Conservation (phyloP, 2,888 invertebrate genomes). For the Myathropa florea region DNA sequence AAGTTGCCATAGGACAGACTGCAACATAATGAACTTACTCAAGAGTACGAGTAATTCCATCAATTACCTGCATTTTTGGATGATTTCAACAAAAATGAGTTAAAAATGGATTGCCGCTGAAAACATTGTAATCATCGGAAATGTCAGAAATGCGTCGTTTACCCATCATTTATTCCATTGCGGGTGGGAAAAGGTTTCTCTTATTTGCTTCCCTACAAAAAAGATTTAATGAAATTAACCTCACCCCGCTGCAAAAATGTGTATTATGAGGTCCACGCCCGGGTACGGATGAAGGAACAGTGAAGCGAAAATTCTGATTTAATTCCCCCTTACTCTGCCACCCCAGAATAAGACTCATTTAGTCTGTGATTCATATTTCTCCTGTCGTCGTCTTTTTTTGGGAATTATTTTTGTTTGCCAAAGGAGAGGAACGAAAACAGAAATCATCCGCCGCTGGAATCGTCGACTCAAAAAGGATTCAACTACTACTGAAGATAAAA, state of each 20-base stretch:
- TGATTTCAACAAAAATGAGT: constrained; percentile 34
- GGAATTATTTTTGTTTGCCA: constrained; percentile 33
- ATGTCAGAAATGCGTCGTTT: constrained; percentile 68
- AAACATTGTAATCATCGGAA: constrained; percentile 69
- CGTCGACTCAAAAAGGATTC: constrained; percentile 54
- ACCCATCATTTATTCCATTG: constrained; percentile 70
- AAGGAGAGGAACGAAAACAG: constrained; percentile 35
- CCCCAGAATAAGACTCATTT: constrained; percentile 20
- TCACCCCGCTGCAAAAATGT: constrained; percentile 12
- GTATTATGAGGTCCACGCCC: constrained; percentile 49
- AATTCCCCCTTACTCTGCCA: constrained; percentile 20
- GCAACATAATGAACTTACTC: constrained; percentile 59
- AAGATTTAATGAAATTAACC: constrained; percentile 64
- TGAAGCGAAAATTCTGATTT: constrained; percentile 53
- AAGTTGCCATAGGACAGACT: constrained; percentile 26
- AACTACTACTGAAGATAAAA: constrained; percentile 52
- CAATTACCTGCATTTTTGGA: constrained; percentile 62
- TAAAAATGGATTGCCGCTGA: constrained; percentile 31
- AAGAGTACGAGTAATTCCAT: constrained; percentile 60
- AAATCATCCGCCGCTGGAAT: constrained; percentile 37
- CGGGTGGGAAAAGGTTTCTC: constrained; percentile 49
- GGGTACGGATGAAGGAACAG: constrained; percentile 27
- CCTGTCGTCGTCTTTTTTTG: background rate
- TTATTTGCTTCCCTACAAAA: constrained; percentile 49
- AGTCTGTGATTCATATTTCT: constrained; percentile 36